Percentiles rank a stretch among this genome's conserved stretches.
phyloP scores from a whole-genome alignment of 2,888 invertebrate genomes.

The Cosmorhoe ocellata region DNA sequence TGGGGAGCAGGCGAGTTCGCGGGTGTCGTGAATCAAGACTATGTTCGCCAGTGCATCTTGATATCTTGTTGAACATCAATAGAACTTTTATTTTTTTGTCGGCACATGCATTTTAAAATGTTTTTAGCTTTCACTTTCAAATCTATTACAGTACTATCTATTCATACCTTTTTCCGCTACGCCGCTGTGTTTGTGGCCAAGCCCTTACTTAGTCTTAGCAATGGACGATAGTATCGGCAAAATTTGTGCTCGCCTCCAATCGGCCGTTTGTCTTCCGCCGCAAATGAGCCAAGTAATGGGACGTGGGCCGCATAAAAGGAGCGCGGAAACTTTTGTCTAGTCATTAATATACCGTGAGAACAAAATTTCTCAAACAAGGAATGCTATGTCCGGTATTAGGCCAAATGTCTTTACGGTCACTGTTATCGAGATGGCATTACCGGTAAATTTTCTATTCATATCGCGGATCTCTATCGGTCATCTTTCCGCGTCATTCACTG shows the following conservation, averaged over 20 bases:
- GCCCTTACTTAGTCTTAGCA: slow-evolving; percentile 13
- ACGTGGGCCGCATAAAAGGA: slow-evolving; percentile 66
- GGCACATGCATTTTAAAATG: too few species aligned
- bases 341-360: slow-evolving; percentile 78
- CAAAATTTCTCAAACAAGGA: slow-evolving; percentile 35
- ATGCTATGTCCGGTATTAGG: slow-evolving; percentile 36
- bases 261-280: slow-evolving; percentile 76
- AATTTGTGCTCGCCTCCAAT: slow-evolving; percentile 75
- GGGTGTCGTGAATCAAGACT: slow-evolving; percentile 38
- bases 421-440: slow-evolving; percentile 18
- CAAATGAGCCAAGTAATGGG: slow-evolving; percentile 77
- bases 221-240: slow-evolving; percentile 73
- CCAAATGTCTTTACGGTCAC: slow-evolving; percentile 33
- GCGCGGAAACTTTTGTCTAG: slow-evolving; percentile 68
- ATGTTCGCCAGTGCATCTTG: not conserved
- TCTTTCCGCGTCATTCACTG: slow-evolving; percentile 20
- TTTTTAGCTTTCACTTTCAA: too few species aligned
- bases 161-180: not conserved
- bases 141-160: not conserved
- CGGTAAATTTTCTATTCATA: slow-evolving; percentile 21
- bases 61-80: slow-evolving; percentile 2
- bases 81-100: too few species aligned
- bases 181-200: not conserved
- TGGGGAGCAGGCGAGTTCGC: slow-evolving; percentile 20
- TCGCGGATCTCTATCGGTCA: slow-evolving; percentile 15